Evolutionary conservation across 2,113 vertebrate species (phyloP).

Genomic region (Oenanthe oenanthe): DNA sequence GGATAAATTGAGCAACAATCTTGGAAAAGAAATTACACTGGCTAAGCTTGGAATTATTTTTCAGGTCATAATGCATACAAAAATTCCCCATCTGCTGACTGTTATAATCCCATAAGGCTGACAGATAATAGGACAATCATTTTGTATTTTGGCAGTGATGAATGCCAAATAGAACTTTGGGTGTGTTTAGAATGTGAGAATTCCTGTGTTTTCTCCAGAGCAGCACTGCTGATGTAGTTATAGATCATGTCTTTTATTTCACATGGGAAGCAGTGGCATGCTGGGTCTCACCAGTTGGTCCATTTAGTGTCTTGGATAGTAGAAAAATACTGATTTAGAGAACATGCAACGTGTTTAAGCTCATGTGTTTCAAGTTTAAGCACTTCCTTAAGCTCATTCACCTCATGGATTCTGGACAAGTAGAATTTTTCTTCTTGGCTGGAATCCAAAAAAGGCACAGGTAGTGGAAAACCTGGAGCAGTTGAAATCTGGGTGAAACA

Average conservation of each 20-base stretch:
- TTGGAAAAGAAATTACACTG: background rate
- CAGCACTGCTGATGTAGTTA: background rate
- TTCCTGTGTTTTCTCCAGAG: background rate
- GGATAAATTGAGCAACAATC: background rate
- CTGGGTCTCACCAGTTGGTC: background rate
- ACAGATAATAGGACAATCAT: background rate
- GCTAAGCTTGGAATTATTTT: background rate
- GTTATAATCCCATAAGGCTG: background rate
- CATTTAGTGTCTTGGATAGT: background rate
- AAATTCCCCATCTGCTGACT: background rate
- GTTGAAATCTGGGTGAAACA: background rate
- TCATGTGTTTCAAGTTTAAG: background rate
- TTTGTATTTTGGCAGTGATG: background rate
- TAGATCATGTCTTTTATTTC: background rate
- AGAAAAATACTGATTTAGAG: background rate
- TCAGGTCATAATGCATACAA: background rate
- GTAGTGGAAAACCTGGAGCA: background rate
- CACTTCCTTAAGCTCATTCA: background rate
- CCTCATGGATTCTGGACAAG: background rate
- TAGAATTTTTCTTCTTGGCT: background rate
- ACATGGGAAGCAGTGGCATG: background rate
- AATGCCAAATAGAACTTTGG: background rate
- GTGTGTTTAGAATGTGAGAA: background rate
- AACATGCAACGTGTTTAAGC: background rate
- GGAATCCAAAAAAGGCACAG: background rate